phyloP scores from a whole-genome alignment of 1,140 invertebrate species.

The Anoplolepis gracilipes region DNA sequence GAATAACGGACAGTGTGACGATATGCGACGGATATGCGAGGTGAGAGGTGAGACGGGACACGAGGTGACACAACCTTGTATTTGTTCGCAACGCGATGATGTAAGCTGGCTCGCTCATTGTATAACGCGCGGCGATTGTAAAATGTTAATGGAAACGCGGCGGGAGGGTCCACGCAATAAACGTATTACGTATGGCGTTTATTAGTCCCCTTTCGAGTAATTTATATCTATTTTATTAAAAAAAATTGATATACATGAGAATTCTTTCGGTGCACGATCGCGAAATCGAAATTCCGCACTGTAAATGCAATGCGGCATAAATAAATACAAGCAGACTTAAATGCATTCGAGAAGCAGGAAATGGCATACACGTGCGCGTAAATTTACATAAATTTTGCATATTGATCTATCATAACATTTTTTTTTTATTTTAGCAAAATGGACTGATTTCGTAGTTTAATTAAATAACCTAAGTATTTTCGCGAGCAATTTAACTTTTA shows the following conservation, averaged over 20 bases:
- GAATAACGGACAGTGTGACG: conserved; percentile 69
- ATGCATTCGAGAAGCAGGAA: not conserved
- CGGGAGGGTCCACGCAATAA: conserved; percentile 24
- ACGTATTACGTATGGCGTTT: not conserved
- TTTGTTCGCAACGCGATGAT: conserved; percentile 75
- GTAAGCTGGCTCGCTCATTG: conserved; percentile 71
- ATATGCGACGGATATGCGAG: conserved; percentile 48
- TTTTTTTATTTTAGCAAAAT: no score
- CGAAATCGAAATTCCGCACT: conserved; percentile 11
- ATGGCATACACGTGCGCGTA: not conserved
- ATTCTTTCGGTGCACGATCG: not conserved
- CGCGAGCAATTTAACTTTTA: no score
- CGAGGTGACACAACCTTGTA: conserved; percentile 76
- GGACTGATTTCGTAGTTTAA: no score
- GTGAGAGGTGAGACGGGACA: conserved; percentile 40
- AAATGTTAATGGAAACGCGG: conserved; percentile 76
- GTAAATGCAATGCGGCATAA: not conserved
- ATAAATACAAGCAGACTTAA: conserved; percentile 21
- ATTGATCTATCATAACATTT: not conserved
- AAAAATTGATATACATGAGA: not conserved
- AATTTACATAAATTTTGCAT: conserved; percentile 10
- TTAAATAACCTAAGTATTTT: no score
- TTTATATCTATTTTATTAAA: not conserved
- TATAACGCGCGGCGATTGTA: conserved; percentile 76
- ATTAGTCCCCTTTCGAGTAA: not conserved